phyloP scores from a whole-genome alignment of 2,888 invertebrate genomes.

The Drosophila testacea region DNA sequence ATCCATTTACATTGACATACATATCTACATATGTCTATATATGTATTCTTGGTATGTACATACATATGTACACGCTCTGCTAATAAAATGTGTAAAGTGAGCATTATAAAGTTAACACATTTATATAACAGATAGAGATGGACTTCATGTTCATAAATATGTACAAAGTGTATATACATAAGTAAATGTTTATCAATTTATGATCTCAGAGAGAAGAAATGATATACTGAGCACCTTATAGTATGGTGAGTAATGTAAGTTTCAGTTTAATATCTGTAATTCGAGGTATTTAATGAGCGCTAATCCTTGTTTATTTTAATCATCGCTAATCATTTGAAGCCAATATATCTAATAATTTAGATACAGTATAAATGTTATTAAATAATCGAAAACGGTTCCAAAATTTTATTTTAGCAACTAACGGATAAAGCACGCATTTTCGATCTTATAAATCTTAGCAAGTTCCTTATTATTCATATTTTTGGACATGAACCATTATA shows the following conservation, averaged over 20 bases:
- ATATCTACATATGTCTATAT: not conserved
- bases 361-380: too few species aligned
- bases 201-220: not conserved
- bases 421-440: too few species aligned
- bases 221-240: not conserved
- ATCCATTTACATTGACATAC: not conserved
- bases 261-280: not conserved
- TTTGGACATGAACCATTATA: not conserved
- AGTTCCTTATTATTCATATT: not conserved
- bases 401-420: too few species aligned
- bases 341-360: not conserved
- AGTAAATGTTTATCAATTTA: not conserved
- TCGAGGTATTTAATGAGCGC: not conserved
- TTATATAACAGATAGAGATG: constrained; percentile 10
- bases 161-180: not conserved
- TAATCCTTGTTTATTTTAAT: not conserved
- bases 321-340: too few species aligned
- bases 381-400: too few species aligned
- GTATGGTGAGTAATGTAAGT: not conserved
- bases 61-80: not conserved
- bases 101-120: constrained; percentile 13
- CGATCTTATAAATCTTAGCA: too few species aligned
- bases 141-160: not conserved
- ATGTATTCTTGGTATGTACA: not conserved
- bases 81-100: constrained; percentile 2